Evolutionary conservation across 2,797 vertebrate species (phyloP), one percentile per base, ranked within the genome.

Genomic region (Graptemys geographica): DNA sequence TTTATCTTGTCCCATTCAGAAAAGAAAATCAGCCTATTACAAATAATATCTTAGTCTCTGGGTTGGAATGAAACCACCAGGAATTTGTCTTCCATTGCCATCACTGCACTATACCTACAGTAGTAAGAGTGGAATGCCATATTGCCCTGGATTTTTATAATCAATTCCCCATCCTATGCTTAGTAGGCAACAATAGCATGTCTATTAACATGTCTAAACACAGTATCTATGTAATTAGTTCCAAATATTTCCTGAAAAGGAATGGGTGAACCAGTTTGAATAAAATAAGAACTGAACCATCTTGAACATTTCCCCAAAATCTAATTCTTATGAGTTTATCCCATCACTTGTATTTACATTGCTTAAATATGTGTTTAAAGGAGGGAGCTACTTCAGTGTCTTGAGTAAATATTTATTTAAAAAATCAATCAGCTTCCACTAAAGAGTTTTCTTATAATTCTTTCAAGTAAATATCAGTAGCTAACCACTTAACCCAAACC

Each of bases 41-140:
- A 95, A 47, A 44, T 88, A 81, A 84, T 41, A 23, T 87, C 94
- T 93, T 69, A 80, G 44, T 87, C 52, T 90, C 1, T 12, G 57
- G 44, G 69, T 84, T 86, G 86, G 44, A 92, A 4, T 89, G 41
- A 86, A 37, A 87, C 13, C 4, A 18, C 5, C 5, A 1, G 1
- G 59, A 5, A 2, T 11, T 1, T 0, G 74, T 82, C 0, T 2
- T 7, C 5, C 21, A 62, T 0, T 1, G 53, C 44, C 3, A 0
- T 33, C 1, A 53, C 74, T 2, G 2, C 37, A 31, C 25, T 47
- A 7, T 80, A 28, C 41, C 15, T 49, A n/a, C 1, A 27, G 5
- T 62, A 86, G 8, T 1, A 25, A 5, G 55, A 86, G 8, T 0
- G 10, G 3, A 51, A 3, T 23, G 5, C 31, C 41, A 28, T 3